Evolutionary conservation across 2,888 invertebrate species (phyloP), one percentile per base, ranked within the genome.

Genomic region (Dysmachus trigonus): DNA sequence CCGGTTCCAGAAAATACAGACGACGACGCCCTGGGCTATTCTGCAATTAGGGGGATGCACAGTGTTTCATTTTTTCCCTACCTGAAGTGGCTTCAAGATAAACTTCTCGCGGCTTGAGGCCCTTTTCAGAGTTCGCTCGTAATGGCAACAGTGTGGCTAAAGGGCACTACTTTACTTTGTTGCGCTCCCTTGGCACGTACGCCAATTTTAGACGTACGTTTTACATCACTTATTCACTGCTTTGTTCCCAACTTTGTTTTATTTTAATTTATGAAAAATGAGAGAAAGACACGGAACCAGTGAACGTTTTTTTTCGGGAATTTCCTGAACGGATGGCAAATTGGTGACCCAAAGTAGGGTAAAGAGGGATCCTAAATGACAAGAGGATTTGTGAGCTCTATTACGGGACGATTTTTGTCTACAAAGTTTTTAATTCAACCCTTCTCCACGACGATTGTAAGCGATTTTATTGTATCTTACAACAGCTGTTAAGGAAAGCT

Each of bases 11-110:
- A 85, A 76, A 87, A 79, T 81, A 85, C 85, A 85, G 87, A 87
- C 85, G 87, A 87, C 85, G 71, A 30, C n/a, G 74, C 87, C 87
- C 18, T 35, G 62, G 38, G 87, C 85, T 51, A 74, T 33, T 73
- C 82, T 85, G 85, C 87, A 87, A 87, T 87, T 87, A 87, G 87
- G 53, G 13, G 71, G 38, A 74, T 51, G 77, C 47, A 62, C 84
- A 53, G 85, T 33, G 22, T 85, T 86, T 79, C 53, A 81, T 85
- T 86, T 86, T 84, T 74, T 13, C 22, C 4, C 33, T 22, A 53
- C 81, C 62, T 62, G 35, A 82, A 82, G 81, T 82, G 81, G 62
- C 81, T 82, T 82, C 33, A 62, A 82, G 81, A 82, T 62, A 53
- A 82, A 82, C 81, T 82, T 82, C 62, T 82, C 81, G 27, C 35